phyloP scores from a whole-genome alignment of 1,140 invertebrate species.

The Drosophila sproati region DNA sequence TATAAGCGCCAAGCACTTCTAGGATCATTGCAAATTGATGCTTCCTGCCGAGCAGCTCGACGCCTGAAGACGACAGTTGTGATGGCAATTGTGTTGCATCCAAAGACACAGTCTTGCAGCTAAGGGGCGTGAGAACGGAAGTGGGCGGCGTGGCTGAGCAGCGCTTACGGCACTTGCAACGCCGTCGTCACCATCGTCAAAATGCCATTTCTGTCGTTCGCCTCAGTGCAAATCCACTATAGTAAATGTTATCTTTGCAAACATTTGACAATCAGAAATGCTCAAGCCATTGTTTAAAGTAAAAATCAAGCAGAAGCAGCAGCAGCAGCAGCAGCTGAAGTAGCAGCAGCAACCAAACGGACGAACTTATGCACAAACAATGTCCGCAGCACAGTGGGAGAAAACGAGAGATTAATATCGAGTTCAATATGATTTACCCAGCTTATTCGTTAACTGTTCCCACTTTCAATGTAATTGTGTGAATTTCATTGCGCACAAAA shows the following conservation, averaged over 20 bases:
- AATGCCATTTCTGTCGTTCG: constrained; percentile 59
- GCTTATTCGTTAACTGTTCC: no score
- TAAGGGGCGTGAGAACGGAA: background rate
- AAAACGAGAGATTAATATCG: background rate
- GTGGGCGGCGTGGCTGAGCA: constrained; percentile 33
- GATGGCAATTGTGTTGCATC: constrained; percentile 49
- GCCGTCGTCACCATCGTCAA: constrained; percentile 42
- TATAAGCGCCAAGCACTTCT: constrained; percentile 68
- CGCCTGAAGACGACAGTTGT: constrained; percentile 40
- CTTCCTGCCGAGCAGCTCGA: constrained; percentile 52
- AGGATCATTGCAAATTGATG: constrained; percentile 82
- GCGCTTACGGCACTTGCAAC: constrained; percentile 55
- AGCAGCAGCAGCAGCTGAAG: constrained; percentile 51
- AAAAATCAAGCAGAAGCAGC: constrained; percentile 73
- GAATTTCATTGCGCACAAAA: no score
- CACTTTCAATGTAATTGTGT: no score
- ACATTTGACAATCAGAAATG: constrained; percentile 83
- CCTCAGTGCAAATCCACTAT: constrained; percentile 73
- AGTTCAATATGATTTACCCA: background rate
- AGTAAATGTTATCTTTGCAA: constrained; percentile 81
- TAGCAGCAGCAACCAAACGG: constrained; percentile 18
- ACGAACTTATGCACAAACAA: constrained; percentile 52
- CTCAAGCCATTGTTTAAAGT: constrained; percentile 79
- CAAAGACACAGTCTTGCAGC: background rate
- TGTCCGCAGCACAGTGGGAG: constrained; percentile 48